Base-by-base conservation (phyloP, 2,888 invertebrate species). In the Diploptera punctata region DNA sequence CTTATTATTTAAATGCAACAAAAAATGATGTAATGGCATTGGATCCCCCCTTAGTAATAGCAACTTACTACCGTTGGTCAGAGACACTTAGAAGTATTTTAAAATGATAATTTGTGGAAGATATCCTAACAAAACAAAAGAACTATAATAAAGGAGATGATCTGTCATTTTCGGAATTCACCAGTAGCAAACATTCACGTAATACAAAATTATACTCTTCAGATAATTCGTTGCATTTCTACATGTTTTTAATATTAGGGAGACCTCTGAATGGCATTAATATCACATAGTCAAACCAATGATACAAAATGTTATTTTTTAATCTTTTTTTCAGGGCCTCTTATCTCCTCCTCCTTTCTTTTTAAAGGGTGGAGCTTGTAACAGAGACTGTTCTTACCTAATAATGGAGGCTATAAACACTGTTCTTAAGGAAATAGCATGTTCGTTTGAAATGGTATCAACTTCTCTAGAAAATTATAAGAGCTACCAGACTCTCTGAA, bases 61-160 rank as follows among this genome's bases (percentile, higher is more conserved):
- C 44, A 9, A 65, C 44, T 29, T 65, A 24, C 65, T 44, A 44
- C 47, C 57, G n/a, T 19, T 52, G 9, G 43, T 16, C 47, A 62
- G 38, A 62, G 38, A 65, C 65, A 65, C 65, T 65, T 65, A 29
- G 26, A 29, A 65, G 43, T 26, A 19, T 47, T 65, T 65, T 65
- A 65, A 26, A 65, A 65, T 44, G 65, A 65, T 65, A 65, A 47
- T 65, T 47, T 47, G 19, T 26, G 26, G 3, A 21, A n/a, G 13
- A 43, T 21, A 33, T 33, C 33, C 33, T 10, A 24, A 47, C 47
- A 9, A 19, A 2, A 49, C 49, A 49, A 49, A 49, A 38, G 61
- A 33, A 33, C 18, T 3, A 24, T 65, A 65, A 65, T 43, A 19
- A 65, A 10, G n/a, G 31, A n/a, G n/a, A 16, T 10, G 9, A 65